phyloP scores from a whole-genome alignment of 37 sponge, comb jelly and placozoan genomes.

The Haliclona indistincta region DNA sequence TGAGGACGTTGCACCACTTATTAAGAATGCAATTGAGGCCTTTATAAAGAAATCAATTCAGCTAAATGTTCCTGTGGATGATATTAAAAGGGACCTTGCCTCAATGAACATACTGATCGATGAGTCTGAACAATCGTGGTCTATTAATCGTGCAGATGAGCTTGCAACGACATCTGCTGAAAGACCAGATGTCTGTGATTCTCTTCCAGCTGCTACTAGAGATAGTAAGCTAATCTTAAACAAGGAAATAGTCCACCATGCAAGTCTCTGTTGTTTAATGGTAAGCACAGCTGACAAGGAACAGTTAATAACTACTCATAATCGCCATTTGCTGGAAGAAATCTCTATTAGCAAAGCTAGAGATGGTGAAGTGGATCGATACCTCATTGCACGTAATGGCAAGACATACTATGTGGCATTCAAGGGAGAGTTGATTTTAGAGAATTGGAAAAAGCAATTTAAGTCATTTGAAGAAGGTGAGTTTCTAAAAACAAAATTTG shows the following conservation, averaged over 20 bases:
- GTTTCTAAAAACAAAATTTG: not conserved
- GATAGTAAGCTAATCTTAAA: conserved; percentile 4
- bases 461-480: conserved; percentile 18
- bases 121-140: too few species aligned
- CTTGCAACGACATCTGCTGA: too few species aligned
- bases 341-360: too few species aligned
- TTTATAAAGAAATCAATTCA: too few species aligned
- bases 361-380: too few species aligned
- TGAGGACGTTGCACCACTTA: too few species aligned
- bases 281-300: conserved; percentile 19
- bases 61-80: too few species aligned
- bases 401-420: conserved; percentile 23
- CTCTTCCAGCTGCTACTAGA: not conserved
- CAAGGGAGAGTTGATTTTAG: conserved; percentile 3
- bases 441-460: conserved; percentile 4
- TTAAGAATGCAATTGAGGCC: too few species aligned
- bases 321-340: too few species aligned
- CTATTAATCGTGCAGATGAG: too few species aligned
- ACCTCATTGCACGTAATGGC: conserved; percentile 15
- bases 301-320: conserved; percentile 3
- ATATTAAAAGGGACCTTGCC: too few species aligned
- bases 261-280: conserved; percentile 3
- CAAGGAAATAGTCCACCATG: conserved; percentile 26
- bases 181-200: not conserved
- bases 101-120: too few species aligned